Percentiles rank a stretch among this genome's conserved stretches.
These are phyloP conservation scores for Augochlorella aurata DNA, from an alignment of 2,888 invertebrate genomes.

Conservation along the genomic window DNA sequence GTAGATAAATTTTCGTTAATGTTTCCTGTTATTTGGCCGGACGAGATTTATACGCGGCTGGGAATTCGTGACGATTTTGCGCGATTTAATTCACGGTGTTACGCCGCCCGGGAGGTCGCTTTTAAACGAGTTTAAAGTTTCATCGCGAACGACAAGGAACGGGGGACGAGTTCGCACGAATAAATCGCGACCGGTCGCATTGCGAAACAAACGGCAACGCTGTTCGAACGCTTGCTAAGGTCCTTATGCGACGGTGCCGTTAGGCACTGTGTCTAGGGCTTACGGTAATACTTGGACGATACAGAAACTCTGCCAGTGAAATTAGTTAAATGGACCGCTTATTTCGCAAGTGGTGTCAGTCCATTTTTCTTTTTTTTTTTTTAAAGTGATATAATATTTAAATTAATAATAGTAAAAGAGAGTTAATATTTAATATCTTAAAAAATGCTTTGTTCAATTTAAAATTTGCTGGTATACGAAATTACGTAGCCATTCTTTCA, in stretches of 20 bases:
- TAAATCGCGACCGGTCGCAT: neutral
- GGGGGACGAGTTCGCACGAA: neutral
- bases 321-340: no score
- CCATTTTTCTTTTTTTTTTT: no score
- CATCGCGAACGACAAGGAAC: neutral
- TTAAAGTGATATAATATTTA: no score
- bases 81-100: constrained; percentile 28
- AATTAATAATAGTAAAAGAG: no score
- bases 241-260: neutral
- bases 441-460: no score
- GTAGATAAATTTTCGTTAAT: constrained; percentile 55
- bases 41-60: constrained; percentile 37
- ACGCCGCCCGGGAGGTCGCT: neutral
- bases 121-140: constrained; percentile 14
- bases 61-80: constrained; percentile 43
- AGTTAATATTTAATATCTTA: no score
- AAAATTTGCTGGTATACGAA: no score
- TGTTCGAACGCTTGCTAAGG: neutral
- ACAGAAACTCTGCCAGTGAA: neutral
- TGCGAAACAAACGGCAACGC: neutral
- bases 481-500: no score
- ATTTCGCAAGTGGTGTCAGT: no score
- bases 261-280: neutral
- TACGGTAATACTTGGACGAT: neutral
- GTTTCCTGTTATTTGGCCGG: constrained; percentile 46